These are phyloP conservation scores for Bombus confusus DNA, from an alignment of 1,140 invertebrate genomes.

Conservation along the genomic window DNA sequence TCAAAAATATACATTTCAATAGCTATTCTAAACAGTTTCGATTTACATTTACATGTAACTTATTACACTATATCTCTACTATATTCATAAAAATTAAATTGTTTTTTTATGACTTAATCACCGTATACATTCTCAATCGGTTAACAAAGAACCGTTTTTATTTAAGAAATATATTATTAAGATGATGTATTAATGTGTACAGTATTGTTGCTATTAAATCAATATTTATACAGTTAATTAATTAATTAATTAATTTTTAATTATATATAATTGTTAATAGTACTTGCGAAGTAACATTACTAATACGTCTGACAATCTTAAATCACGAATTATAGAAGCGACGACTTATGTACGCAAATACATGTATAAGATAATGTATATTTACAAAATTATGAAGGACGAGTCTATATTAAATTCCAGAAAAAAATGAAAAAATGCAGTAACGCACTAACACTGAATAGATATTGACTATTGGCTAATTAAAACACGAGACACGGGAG, in stretches of 20 bases:
- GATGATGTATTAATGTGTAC: background rate
- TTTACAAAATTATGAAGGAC: background rate
- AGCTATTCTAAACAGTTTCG: background rate
- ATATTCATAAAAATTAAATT: background rate
- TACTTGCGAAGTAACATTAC: slow-evolving; percentile 2
- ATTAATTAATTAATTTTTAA: background rate
- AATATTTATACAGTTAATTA: background rate
- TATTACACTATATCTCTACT: background rate
- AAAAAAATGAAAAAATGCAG: background rate
- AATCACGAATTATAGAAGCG: background rate
- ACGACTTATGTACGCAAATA: background rate
- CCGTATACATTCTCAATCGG: background rate
- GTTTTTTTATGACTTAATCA: background rate
- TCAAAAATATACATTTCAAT: background rate
- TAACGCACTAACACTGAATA: background rate
- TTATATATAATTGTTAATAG: background rate
- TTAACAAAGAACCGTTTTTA: background rate
- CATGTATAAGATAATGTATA: background rate
- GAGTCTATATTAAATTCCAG: background rate
- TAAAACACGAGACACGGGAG: slow-evolving; percentile 12
- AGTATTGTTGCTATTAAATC: background rate
- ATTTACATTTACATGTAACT: background rate
- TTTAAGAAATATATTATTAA: background rate
- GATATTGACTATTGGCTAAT: slow-evolving; percentile 25
- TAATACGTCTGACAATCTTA: background rate